Base-by-base conservation (phyloP, 2,113 vertebrate species). In the Heterotis niloticus region DNA sequence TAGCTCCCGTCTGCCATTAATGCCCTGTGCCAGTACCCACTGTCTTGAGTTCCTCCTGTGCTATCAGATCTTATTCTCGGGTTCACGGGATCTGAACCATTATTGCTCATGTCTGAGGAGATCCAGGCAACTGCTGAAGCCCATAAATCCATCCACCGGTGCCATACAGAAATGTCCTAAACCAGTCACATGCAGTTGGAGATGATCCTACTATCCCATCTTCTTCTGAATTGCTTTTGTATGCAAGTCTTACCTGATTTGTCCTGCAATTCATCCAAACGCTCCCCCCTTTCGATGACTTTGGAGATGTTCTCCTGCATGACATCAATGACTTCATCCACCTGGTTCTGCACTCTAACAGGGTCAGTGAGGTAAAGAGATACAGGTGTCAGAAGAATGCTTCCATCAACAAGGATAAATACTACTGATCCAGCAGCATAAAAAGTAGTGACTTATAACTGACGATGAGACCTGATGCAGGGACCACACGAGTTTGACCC, bases 251-350 rank as follows among this genome's bases (percentile, higher is more conserved):
- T 90, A 98, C 98, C 98, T 88, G 98, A 99, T 89, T 99, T 98
- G 91, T 98, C 97, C 87, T 99, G 98, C 79, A 99, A 93, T 85
- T 99, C 98, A 67, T 98, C 98, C 82, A 99, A 92, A 64, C 96
- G 93, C 86, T 99, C 98, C 34, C 97, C 98, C 82, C 97, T 93
- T 85, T 98, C 98, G 18, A 98, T 99, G 89, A 99, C 98, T 89
- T 98, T 98, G 11, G 96, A 98, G 90, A 99, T 99, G 90, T 99
- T 99, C 89, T 99, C 98, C 92, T 99, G 98, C 98, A 99, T 99
- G 83, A 99, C 98, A 1, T 98, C 97, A 17, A 99, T 99, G 81
- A 99, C 98, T 89, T 99, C 98, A 5, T 98, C 98, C 78, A 99
- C 96, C 88, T 99, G 98, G 84, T 96, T 98, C 92, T 99, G 98